These are phyloP conservation scores for Asarcornis scutulata DNA, from an alignment of 2,113 vertebrate genomes.

Conservation along the genomic window DNA sequence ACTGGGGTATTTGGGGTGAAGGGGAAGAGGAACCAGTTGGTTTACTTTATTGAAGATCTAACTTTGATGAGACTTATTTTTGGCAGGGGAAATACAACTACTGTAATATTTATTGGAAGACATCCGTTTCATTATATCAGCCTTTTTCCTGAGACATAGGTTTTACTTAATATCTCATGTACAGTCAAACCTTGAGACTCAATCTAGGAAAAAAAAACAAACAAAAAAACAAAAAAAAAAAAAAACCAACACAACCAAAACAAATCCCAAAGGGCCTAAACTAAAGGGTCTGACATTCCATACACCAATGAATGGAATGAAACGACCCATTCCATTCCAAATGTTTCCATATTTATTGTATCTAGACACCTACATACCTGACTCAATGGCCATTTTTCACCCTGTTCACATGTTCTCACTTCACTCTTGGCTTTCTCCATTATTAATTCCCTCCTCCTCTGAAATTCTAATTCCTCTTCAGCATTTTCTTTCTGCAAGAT, in stretches of 20 bases:
- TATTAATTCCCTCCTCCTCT: constrained; percentile 81
- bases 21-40: background rate
- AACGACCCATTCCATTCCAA: background rate
- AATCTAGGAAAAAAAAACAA: background rate
- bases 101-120: background rate
- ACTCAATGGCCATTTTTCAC: constrained; percentile 76
- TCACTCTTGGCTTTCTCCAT: constrained; percentile 78
- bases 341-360: background rate
- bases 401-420: constrained; percentile 74
- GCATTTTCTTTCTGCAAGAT: constrained; percentile 70
- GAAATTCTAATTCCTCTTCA: constrained; percentile 82
- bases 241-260: background rate
- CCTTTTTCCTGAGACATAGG: background rate
- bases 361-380: constrained; percentile 64
- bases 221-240: too few species aligned
- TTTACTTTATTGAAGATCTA: background rate
- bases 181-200: background rate
- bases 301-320: background rate
- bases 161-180: background rate
- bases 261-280: background rate
- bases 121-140: background rate
- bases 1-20: background rate
- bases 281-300: background rate
- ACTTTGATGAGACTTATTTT: background rate
- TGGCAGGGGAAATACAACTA: background rate